Conservation (phyloP, 2,888 invertebrate species). For the Zootermopsis nevadensis region DNA sequence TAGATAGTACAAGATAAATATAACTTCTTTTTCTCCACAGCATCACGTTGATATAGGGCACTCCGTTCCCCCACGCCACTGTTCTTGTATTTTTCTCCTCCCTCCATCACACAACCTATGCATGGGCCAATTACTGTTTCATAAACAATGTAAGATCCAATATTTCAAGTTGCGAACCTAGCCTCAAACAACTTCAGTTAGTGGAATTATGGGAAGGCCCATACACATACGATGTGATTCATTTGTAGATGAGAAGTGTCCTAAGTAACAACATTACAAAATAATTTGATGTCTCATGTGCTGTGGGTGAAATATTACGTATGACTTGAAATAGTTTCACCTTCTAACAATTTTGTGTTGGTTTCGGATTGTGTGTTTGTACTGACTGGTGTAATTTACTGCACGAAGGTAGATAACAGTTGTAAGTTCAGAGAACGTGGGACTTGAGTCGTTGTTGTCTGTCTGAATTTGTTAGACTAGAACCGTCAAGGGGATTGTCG, state of each 20-base stretch:
- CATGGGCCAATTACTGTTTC: conserved; percentile 51
- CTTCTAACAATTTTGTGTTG: not conserved
- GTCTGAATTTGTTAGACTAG: not conserved
- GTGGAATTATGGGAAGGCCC: conserved; percentile 28
- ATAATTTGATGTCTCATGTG: not conserved
- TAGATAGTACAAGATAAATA: not conserved
- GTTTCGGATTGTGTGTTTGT: not conserved
- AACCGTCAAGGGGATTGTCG: not conserved
- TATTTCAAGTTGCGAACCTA: conserved; percentile 43
- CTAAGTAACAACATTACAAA: conserved; percentile 4
- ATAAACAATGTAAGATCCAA: conserved; percentile 51
- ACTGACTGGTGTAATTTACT: not conserved
- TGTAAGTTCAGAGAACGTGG: not conserved
- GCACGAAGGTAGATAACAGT: not conserved
- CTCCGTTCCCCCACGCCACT: not conserved
- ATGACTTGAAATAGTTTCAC: not conserved
- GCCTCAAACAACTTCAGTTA: conserved; percentile 17
- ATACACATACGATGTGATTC: not conserved
- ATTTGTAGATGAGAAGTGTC: not conserved
- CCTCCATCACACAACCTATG: conserved; percentile 48
- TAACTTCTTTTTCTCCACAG: not conserved
- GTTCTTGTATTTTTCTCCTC: not conserved
- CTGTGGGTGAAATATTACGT: not conserved
- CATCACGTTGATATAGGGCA: not conserved
- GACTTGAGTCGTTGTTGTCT: not conserved